A percentile compares a stretch with the other conserved stretches of the same genome.
These are phyloP conservation scores for Brachionus manjavacas DNA, from an alignment of 1,140 invertebrate species.

Conservation along the genomic window DNA sequence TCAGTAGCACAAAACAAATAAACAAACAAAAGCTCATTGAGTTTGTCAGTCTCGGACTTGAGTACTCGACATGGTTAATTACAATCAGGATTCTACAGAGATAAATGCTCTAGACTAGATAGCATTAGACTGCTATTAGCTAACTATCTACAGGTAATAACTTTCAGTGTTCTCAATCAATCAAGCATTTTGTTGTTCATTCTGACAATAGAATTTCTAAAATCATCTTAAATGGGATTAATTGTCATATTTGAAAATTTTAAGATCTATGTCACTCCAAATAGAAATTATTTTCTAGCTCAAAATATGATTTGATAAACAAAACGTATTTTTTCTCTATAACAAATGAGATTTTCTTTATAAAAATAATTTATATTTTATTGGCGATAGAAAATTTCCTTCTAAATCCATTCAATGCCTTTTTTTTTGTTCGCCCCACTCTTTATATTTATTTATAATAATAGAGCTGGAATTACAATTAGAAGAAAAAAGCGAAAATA, in stretches of 20 bases:
- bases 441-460: not conserved
- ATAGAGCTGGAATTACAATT: not conserved
- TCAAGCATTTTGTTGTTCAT: slow-evolving; percentile 36
- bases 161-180: slow-evolving; percentile 24
- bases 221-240: slow-evolving; percentile 36
- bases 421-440: not conserved
- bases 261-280: not conserved
- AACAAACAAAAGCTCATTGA: slow-evolving; percentile 3
- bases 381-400: not conserved
- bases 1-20: not conserved
- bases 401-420: not conserved
- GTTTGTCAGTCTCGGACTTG: not conserved
- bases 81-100: slow-evolving; percentile 18
- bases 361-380: not conserved
- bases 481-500: not conserved
- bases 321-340: not conserved
- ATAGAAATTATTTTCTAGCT: not conserved
- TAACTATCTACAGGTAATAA: slow-evolving; percentile 15
- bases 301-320: not conserved
- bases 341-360: not conserved
- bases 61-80: slow-evolving; percentile 23
- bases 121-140: slow-evolving; percentile 21
- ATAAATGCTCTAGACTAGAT: slow-evolving; percentile 28
- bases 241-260: slow-evolving; percentile 19
- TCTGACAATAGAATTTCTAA: slow-evolving; percentile 16